These are phyloP conservation scores for Dynastes maya DNA, from an alignment of 2,888 invertebrate genomes.

Conservation along the genomic window DNA sequence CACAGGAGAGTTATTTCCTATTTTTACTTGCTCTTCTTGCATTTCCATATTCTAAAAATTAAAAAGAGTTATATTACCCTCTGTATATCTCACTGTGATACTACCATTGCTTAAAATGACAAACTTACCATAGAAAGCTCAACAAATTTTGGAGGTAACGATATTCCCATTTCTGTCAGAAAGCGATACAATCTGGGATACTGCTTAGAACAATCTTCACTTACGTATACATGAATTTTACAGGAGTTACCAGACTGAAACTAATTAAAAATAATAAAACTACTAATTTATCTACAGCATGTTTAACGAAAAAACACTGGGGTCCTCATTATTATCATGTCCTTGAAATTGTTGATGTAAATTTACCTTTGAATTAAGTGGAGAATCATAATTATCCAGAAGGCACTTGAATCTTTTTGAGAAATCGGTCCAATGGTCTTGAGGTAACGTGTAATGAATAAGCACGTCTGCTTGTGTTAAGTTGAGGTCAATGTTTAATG, in stretches of 20 bases:
- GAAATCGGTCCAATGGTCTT: constrained; percentile 77
- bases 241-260: constrained; percentile 56
- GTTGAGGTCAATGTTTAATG: constrained; percentile 74
- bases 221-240: constrained; percentile 74
- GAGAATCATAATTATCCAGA: constrained; percentile 74
- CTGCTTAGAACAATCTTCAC: constrained; percentile 75
- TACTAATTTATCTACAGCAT: not conserved
- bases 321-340: too few species aligned
- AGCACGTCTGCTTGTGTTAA: constrained; percentile 79
- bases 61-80: not conserved
- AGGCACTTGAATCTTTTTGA: constrained; percentile 80
- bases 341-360: not conserved
- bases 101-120: not conserved
- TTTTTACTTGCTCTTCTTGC: constrained; percentile 71
- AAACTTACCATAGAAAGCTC: constrained; percentile 59
- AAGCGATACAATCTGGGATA: constrained; percentile 77
- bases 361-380: constrained; percentile 59
- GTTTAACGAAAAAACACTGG: not conserved
- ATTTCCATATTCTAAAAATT: constrained; percentile 61
- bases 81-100: too few species aligned
- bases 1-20: constrained; percentile 70
- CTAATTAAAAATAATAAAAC: constrained; percentile 8
- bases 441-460: constrained; percentile 82
- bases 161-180: constrained; percentile 70
- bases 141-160: constrained; percentile 67